Evolutionary conservation across 2,113 vertebrate species (phyloP).

Genomic region (Enhydra lutris): DNA sequence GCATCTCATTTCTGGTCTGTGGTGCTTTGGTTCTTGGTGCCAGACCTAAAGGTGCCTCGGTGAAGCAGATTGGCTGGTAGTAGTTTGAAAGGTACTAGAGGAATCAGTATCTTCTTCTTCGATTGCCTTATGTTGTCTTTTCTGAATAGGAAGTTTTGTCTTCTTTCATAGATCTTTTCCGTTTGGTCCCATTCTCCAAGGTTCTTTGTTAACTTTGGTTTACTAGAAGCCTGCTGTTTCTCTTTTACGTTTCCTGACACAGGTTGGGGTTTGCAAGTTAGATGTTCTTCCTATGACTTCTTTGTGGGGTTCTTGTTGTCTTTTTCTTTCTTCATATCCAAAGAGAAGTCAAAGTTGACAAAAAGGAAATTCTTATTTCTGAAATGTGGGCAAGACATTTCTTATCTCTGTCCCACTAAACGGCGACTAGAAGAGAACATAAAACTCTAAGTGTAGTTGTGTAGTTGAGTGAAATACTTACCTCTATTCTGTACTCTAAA

Average conservation of each 20-base stretch:
- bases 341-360: neutral
- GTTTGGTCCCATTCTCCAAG: neutral
- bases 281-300: neutral
- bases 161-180: neutral
- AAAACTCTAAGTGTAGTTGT: neutral
- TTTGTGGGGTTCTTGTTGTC: neutral
- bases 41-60: constrained; percentile 30
- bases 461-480: neutral
- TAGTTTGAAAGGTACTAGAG: neutral
- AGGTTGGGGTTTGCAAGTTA: neutral
- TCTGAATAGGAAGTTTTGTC: neutral
- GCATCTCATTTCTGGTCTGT: constrained; percentile 64
- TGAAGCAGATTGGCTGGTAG: constrained; percentile 45
- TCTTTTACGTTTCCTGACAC: neutral
- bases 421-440: neutral
- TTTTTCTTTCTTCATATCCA: constrained; percentile 43
- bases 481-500: neutral
- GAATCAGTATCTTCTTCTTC: neutral
- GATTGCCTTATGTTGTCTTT: neutral
- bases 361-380: neutral
- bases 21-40: constrained; percentile 47
- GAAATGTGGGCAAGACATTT: neutral
- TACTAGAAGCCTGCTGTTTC: neutral
- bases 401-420: neutral
- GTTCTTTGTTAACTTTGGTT: neutral